A percentile compares a stretch with the other conserved stretches of the same genome.
Conservation (phyloP, 2,888 invertebrate genomes). For the Perithous albicinctus region DNA sequence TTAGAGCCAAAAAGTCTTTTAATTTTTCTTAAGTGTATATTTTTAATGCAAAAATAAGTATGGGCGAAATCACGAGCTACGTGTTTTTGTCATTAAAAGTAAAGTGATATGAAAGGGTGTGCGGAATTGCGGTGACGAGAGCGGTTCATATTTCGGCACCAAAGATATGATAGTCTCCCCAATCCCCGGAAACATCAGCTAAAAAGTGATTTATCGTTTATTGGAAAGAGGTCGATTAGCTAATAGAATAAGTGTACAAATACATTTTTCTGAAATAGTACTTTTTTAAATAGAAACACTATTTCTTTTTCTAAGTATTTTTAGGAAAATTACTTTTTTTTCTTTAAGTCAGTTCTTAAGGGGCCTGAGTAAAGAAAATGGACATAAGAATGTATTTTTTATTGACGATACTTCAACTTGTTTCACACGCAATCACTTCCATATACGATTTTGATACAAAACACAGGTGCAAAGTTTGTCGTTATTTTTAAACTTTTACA, state of each 20-base stretch:
- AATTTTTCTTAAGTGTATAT: neutral
- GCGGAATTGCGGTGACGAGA: neutral
- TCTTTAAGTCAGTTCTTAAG: neutral
- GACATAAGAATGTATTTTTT: too few relatives aligned
- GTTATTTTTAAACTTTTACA: too few relatives aligned
- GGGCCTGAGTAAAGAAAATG: too few relatives aligned
- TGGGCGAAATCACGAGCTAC: neutral
- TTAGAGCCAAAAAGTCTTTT: neutral
- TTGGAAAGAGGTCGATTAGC: neutral
- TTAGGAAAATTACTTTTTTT: neutral
- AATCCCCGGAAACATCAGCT: conserved; percentile 5
- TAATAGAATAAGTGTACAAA: neutral
- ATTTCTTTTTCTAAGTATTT: neutral
- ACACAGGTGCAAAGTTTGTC: too few relatives aligned
- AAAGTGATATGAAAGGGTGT: neutral
- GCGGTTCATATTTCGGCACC: neutral
- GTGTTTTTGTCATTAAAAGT: neutral
- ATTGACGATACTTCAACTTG: too few relatives aligned
- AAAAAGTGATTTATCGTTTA: neutral
- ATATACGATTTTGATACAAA: too few relatives aligned
- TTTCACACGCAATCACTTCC: too few relatives aligned
- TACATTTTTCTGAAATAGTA: neutral
- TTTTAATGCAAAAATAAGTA: neutral
- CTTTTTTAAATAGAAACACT: neutral
- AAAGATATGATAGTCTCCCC: conserved; percentile 22